Conservation (phyloP, 2,888 invertebrate genomes). For the Ophion ellenae region DNA sequence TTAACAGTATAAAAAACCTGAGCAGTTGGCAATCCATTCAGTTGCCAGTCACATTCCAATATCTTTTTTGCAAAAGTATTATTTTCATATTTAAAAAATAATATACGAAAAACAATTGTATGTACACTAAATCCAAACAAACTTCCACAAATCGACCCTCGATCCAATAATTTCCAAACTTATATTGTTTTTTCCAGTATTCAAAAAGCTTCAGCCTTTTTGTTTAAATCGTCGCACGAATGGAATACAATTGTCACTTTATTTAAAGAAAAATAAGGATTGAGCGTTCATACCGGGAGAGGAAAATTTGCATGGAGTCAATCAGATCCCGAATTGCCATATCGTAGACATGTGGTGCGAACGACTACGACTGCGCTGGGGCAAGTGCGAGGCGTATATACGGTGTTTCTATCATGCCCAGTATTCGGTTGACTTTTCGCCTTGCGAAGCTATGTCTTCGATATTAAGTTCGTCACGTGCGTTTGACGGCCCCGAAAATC, state of each 20-base stretch:
- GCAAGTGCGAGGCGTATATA: background rate
- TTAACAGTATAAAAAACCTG: too few species aligned
- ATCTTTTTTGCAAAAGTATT: too few species aligned
- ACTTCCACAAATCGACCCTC: background rate
- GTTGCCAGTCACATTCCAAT: too few species aligned
- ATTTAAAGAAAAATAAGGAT: background rate
- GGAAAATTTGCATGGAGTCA: background rate
- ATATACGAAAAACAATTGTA: too few species aligned
- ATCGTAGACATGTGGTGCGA: background rate
- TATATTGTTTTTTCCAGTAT: background rate
- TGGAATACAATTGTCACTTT: background rate
- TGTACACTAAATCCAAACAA: background rate
- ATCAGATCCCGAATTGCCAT: background rate
- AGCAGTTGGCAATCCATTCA: too few species aligned
- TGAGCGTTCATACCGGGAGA: background rate
- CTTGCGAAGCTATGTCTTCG: background rate
- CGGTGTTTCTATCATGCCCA: conserved; percentile 4
- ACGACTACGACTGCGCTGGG: background rate
- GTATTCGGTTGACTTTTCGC: conserved; percentile 7
- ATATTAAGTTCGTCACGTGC: conserved; percentile 17
- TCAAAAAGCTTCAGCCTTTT: background rate
- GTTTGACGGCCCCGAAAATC: conserved; percentile 1
- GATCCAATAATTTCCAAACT: background rate
- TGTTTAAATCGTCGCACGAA: background rate
- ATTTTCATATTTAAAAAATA: too few species aligned